Evolutionary conservation across 1,140 invertebrate genomes (phyloP), one percentile per base, ranked within the genome.

Genomic region (Aphaenogaster ashmeadi): DNA sequence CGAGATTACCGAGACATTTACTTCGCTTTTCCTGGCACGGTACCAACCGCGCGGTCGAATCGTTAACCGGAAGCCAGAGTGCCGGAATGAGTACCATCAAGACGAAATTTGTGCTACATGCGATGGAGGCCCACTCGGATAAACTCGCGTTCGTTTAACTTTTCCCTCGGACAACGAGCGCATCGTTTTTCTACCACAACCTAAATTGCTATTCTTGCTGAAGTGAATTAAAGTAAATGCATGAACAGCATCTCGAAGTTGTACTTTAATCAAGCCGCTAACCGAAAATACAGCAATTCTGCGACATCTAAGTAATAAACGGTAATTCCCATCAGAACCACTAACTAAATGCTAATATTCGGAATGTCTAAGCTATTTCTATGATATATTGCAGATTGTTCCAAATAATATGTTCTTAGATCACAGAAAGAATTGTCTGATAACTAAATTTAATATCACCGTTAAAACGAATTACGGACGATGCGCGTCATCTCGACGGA

Each of bases 1-100:
- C 18, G 84, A 50, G 71, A 69, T 74, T 60, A 74, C 69, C 27
- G 85, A 47, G 72, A 88, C 56, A 52, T 87, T 81, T 69, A 60
- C 52, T 69, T 69, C 33, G 27, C 44, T 81, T 87, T 87, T 71
- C 62, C 54, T 87, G 86, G 86, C 78, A 60, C 86, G 15, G 54
- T 21, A 41, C 78, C 86, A 87, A 33, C 75, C 33, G 66, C 50
- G n/a, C 54, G 41, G 54, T 62, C 54, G 54, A 41, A 83, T 62
- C 66, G 86, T 87, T 83, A 72, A 83, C 54, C 66, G 86, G 66
- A 87, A 83, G 66, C 78, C 66, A 3, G 66, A 87, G 78, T 60
- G 54, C 85, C 75, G 66, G 66, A 87, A 81, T 80, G 66, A 81
- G 66, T 56, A 15, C 78, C 50, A 79, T 69, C 64, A 83, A 81